Percentiles rank a stretch among this genome's conserved stretches.
Conservation (phyloP, 2,888 invertebrate genomes). For the Apodemia hepburni region DNA sequence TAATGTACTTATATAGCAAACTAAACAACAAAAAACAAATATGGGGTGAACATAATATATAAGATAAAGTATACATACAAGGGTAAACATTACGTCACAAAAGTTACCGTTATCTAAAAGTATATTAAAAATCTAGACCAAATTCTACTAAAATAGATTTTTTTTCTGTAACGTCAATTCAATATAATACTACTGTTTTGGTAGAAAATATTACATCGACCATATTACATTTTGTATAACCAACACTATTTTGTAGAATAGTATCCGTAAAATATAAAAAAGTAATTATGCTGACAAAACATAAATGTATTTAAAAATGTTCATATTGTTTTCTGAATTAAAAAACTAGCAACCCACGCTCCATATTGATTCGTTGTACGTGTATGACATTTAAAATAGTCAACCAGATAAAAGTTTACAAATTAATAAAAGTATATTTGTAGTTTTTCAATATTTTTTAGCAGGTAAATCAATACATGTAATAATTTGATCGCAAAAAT, state of each 20-base stretch:
- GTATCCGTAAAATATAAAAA: constrained; percentile 3
- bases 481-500: background rate
- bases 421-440: no score
- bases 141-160: constrained; percentile 7
- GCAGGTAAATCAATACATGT: no score
- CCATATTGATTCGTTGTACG: background rate
- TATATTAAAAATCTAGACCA: constrained; percentile 8
- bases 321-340: background rate
- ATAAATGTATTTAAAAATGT: background rate
- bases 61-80: constrained; percentile 10
- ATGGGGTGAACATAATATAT: constrained; percentile 6
- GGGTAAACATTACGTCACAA: constrained; percentile 2
- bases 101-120: background rate
- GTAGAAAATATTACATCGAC: constrained; percentile 9
- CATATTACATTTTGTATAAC: background rate
- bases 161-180: background rate
- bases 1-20: constrained; percentile 1
- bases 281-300: constrained; percentile 9
- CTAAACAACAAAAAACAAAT: constrained; percentile 5
- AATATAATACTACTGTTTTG: background rate
- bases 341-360: background rate
- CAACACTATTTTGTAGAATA: background rate
- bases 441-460: no score
- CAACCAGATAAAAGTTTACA: no score
- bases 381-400: background rate